These are phyloP conservation scores for Psix sp. DNA, from an alignment of 1,140 invertebrate genomes.

Conservation along the genomic window DNA sequence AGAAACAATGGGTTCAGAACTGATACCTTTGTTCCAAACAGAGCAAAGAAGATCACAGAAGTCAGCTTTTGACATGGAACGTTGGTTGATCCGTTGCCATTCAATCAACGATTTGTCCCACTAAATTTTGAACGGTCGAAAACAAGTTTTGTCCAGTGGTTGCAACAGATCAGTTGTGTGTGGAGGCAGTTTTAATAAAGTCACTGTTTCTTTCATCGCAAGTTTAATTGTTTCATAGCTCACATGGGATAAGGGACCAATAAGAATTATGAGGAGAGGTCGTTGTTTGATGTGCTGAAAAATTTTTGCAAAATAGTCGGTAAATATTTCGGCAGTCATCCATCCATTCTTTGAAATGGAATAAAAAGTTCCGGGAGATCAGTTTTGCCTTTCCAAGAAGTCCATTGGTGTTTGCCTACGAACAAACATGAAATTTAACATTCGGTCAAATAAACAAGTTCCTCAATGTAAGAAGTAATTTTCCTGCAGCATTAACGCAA, in stretches of 20 bases:
- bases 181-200: conserved; percentile 61
- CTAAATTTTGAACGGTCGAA: conserved; percentile 60
- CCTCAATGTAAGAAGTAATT: conserved; percentile 37
- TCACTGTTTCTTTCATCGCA: conserved; percentile 55
- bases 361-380: conserved; percentile 63
- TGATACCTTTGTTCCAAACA: conserved; percentile 26
- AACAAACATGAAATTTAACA: background rate
- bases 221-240: conserved; percentile 27
- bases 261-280: conserved; percentile 43
- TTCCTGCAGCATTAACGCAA: conserved; percentile 61
- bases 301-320: conserved; percentile 52
- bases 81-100: conserved; percentile 50
- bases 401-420: conserved; percentile 50
- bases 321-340: conserved; percentile 65
- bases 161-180: conserved; percentile 60
- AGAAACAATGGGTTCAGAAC: conserved; percentile 4
- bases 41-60: conserved; percentile 50
- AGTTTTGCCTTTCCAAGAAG: conserved; percentile 56
- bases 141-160: conserved; percentile 60
- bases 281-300: conserved; percentile 10
- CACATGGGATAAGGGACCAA: conserved; percentile 59
- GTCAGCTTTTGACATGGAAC: conserved; percentile 46
- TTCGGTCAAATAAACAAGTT: background rate
- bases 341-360: conserved; percentile 61
- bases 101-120: conserved; percentile 60